A percentile compares a stretch with the other conserved stretches of the same genome.
phyloP scores from a whole-genome alignment of 2,113 vertebrate genomes.

The Mixornis gularis region DNA sequence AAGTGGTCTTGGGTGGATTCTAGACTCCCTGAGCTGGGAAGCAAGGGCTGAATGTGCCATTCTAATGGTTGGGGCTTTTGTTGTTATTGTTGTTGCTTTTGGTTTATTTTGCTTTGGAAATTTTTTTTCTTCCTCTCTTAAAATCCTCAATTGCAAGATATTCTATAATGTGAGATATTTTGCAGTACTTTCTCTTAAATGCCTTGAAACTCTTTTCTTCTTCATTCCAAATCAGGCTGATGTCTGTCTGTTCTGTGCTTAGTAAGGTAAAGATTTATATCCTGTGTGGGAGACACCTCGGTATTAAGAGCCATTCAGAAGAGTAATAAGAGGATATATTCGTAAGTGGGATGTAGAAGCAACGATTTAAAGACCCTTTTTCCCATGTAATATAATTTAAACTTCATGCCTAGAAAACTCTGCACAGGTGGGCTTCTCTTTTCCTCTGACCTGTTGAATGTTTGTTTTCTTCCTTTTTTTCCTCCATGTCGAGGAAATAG shows the following conservation, averaged over 20 bases:
- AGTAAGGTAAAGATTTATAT: background rate
- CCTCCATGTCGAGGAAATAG: background rate
- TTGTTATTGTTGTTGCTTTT: background rate
- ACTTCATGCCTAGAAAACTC: background rate
- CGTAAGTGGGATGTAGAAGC: background rate
- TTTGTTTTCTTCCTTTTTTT: background rate
- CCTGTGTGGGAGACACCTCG: background rate
- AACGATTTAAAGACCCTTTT: background rate
- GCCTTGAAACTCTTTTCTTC: background rate
- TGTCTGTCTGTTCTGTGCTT: background rate
- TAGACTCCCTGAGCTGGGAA: background rate
- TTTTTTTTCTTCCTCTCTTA: background rate
- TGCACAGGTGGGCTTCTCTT: background rate
- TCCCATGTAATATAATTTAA: background rate
- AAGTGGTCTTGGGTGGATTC: background rate
- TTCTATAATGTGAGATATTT: background rate
- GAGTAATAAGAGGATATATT: background rate
- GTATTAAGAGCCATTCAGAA: background rate
- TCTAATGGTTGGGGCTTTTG: background rate
- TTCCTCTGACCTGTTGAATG: background rate
- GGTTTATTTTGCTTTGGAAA: background rate
- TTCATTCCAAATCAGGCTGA: background rate
- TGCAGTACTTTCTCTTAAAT: background rate
- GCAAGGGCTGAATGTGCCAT: background rate
- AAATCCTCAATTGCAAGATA: background rate